Conservation (phyloP, 2,113 vertebrate genomes). For the Catharus minimus region DNA sequence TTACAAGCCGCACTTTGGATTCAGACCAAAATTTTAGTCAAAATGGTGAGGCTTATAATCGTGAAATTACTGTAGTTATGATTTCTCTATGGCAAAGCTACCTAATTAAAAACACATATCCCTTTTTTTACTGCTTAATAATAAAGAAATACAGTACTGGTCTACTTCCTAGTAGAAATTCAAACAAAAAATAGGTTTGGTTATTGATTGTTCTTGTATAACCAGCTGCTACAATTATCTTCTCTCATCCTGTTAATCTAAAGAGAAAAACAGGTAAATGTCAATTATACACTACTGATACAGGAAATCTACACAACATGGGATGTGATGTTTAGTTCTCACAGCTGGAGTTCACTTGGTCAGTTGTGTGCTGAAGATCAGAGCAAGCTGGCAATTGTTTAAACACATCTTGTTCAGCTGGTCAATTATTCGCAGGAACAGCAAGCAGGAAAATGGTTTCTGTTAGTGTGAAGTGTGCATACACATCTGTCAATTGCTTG, state of each 20-base stretch:
- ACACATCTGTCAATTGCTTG: background rate
- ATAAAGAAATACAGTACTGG: background rate
- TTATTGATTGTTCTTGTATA: background rate
- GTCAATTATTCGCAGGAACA: conserved; percentile 12
- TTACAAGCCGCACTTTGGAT: too few relatives aligned
- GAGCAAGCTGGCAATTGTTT: background rate
- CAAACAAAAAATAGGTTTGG: background rate
- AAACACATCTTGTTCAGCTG: background rate
- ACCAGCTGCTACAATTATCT: background rate
- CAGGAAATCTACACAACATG: background rate
- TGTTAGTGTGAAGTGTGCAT: background rate
- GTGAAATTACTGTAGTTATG: background rate
- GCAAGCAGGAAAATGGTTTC: background rate
- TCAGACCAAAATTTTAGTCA: too few relatives aligned
- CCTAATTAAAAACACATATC: background rate
- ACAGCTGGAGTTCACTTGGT: background rate
- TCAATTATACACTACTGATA: background rate
- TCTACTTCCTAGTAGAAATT: background rate
- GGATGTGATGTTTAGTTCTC: background rate
- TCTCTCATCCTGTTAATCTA: background rate
- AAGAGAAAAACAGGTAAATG: background rate
- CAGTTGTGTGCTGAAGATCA: background rate
- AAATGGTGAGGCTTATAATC: too few relatives aligned
- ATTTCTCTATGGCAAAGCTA: background rate
- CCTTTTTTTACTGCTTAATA: background rate